Conservation (phyloP, 2,797 vertebrate genomes). For the Microhierax caerulescens region DNA sequence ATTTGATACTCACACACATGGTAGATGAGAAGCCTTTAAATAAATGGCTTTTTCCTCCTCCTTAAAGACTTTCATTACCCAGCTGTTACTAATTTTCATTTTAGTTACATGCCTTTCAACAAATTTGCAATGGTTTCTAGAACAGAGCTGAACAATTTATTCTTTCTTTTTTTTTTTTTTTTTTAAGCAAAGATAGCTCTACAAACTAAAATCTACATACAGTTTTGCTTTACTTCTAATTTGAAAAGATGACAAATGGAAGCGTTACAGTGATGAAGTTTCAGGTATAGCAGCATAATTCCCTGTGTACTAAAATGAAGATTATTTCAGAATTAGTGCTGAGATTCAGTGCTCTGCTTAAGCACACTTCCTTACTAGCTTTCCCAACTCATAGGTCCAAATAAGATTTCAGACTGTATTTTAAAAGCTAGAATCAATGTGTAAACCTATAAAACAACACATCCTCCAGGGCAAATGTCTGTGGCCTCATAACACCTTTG, state of each 20-base stretch:
- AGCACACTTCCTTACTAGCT: neutral
- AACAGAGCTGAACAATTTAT: neutral
- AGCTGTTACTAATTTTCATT: neutral
- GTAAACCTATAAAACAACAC: neutral
- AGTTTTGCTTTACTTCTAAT: neutral
- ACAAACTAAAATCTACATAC: neutral
- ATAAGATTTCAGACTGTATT: neutral
- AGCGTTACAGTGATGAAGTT: neutral
- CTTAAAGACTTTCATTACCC: neutral
- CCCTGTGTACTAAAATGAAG: neutral
- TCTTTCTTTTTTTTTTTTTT: neutral
- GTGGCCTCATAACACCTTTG: neutral
- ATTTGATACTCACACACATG: neutral
- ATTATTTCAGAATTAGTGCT: neutral
- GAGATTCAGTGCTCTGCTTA: neutral
- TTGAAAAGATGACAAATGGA: neutral
- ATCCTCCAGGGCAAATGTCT: neutral
- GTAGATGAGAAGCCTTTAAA: neutral
- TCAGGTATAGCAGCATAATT: neutral
- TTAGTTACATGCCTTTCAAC: neutral
- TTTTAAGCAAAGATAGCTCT: neutral
- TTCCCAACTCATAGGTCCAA: neutral
- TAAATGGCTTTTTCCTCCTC: neutral
- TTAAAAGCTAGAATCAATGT: neutral
- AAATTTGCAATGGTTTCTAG: neutral